Conservation (phyloP, 2,888 invertebrate species). For the Eudasyphora cyanicolor region DNA sequence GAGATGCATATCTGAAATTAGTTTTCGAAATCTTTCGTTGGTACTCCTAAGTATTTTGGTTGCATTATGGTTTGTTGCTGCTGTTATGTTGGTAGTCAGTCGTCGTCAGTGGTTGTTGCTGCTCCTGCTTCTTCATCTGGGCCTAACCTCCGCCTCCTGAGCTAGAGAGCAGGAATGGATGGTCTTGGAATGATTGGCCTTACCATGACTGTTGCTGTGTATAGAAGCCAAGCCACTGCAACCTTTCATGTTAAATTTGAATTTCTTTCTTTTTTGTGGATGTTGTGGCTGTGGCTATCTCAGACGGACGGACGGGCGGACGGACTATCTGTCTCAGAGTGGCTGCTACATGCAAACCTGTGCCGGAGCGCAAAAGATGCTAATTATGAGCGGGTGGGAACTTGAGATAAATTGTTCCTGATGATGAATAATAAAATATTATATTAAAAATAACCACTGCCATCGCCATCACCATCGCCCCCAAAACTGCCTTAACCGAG, state of each 20-base stretch:
- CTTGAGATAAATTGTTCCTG: conserved; percentile 60
- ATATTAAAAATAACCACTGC: conserved; percentile 45
- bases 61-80: conserved; percentile 52
- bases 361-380: conserved; percentile 51
- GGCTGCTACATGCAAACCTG: conserved; percentile 33
- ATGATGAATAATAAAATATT: conserved; percentile 53
- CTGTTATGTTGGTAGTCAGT: conserved; percentile 58
- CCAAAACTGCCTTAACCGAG: no score
- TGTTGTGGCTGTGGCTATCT: not conserved
- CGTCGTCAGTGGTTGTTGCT: conserved; percentile 36
- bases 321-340: no score
- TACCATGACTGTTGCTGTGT: conserved; percentile 26
- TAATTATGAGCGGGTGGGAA: conserved; percentile 68
- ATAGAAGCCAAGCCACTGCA: conserved; percentile 29
- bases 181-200: conserved; percentile 34
- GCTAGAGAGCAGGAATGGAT: conserved; percentile 33
- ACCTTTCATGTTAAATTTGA: conserved; percentile 51
- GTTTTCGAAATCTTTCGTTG: conserved; percentile 68
- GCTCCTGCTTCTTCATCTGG: conserved; percentile 42
- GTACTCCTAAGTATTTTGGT: conserved; percentile 31
- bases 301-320: not conserved
- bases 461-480: conserved; percentile 16
- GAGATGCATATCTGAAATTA: conserved; percentile 73
- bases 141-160: conserved; percentile 17
- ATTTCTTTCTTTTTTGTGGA: conserved; percentile 34